Evolutionary conservation across 2,797 vertebrate genomes (phyloP), one percentile per base, ranked within the genome.

Genomic region (Chelonia mydas): DNA sequence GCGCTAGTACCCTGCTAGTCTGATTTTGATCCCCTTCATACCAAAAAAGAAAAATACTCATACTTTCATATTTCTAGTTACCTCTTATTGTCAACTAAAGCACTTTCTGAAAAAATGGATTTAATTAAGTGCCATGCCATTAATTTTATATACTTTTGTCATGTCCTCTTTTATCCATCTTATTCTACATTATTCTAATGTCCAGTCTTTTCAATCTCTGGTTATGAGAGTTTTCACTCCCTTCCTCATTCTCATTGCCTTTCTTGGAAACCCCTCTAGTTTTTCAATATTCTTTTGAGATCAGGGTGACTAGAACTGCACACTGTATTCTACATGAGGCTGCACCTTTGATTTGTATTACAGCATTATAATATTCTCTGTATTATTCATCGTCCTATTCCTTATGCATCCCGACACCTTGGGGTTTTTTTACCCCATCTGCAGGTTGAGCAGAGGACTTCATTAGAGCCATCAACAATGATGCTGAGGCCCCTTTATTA

Each of bases 341-440:
- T 92, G 84, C 68, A 87, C 86, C 92, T 94, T n/a, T 97, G 37
- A 8, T 37, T 72, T 41, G 21, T 72, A 41, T 6, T 11, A 41
- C 37, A 96, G 54, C 21, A 10, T 54, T 54, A 54, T 54, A 25
- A 54, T 54, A 94, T 96, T 97, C 96, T 95, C 94, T 94, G 84
- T 96, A 89, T 97, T 97, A 97, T 94, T 72, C 21, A 37, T 41
- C 37, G 25, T 97, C 90, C 89, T 83, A 88, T 96, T 97, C 92
- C 96, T 97, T 97, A 97, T 95, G 96, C 95, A 95, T 97, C 96
- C 96, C 96, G 94, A 97, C 97, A 97, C 95, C 37, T 72, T 72
- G 93, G 97, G 93, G 94, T 97, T 96, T 96, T 95, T 97, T 33
- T 16, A 87, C 93, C 97, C 92, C 87, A 93, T 95, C 92, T 91